Conservation (phyloP, 2,113 vertebrate species). For the Vombatus ursinus region DNA sequence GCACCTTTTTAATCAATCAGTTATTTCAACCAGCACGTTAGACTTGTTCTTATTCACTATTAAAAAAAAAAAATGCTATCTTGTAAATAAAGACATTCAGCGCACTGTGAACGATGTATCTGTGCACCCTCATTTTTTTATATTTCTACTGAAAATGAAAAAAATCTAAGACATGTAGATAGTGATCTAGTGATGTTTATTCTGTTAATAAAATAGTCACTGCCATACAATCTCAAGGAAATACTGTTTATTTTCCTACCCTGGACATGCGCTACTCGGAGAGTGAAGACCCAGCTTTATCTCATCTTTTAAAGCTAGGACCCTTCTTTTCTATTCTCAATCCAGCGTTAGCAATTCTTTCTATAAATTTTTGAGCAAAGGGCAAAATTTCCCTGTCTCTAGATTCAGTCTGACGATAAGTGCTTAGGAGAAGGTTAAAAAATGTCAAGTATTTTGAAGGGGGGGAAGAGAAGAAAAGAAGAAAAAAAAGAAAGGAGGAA, state of each 20-base stretch:
- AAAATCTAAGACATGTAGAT: conserved; percentile 82
- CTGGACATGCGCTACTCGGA: conserved; percentile 36
- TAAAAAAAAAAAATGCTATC: conserved; percentile 81
- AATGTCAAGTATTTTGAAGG: conserved; percentile 70
- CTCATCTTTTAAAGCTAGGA: conserved; percentile 48
- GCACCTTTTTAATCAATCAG: conserved; percentile 85
- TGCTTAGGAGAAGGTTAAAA: conserved; percentile 74
- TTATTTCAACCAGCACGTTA: conserved; percentile 86
- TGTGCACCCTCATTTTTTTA: conserved; percentile 86
- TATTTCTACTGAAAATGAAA: conserved; percentile 84
- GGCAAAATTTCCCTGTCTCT: conserved; percentile 61
- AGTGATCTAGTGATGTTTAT: conserved; percentile 80
- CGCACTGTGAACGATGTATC: conserved; percentile 89
- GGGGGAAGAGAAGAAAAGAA: conserved; percentile 19
- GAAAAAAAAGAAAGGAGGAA: conserved; percentile 2
- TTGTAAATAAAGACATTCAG: conserved; percentile 88
- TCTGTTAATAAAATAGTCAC: conserved; percentile 86
- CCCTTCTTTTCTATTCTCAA: conserved; percentile 64
- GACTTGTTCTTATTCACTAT: conserved; percentile 85
- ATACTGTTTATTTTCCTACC: conserved; percentile 76
- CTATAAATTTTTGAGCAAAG: conserved; percentile 49
- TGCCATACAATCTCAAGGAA: conserved; percentile 81
- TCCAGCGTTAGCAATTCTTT: conserved; percentile 30
- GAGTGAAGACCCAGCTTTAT: conserved; percentile 58
- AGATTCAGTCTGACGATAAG: conserved; percentile 64